Evolutionary conservation across 2,797 vertebrate genomes (phyloP), one percentile per base, ranked within the genome.

Genomic region (Sebastes minor): DNA sequence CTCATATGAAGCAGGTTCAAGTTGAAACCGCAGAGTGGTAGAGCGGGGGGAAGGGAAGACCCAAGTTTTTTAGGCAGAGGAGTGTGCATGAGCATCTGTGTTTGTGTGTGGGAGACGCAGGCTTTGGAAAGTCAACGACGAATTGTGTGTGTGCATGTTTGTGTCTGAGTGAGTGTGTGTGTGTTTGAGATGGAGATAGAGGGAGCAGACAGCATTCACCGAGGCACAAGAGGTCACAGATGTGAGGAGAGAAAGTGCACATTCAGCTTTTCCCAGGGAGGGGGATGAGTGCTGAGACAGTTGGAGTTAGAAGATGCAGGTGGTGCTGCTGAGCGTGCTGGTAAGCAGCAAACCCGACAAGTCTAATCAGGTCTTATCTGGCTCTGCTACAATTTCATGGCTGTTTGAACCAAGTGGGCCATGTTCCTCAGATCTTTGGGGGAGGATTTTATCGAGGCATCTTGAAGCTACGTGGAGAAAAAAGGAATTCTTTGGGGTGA

Each of bases 361-460:
- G 95, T 94, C 94, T 86, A 88, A 93, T 94, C 95, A 95, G 90
- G 94, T 87, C 94, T 96, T 95, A 96, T 96, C 95, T 93, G 88
- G 74, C 89, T 88, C 84, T 80, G 86, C 88, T 84, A 86, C 92
- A 90, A 91, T 94, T 94, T 96, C 95, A 96, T 94, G 95, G 93
- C 88, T 94, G 94, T 96, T 96, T 95, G 95, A 94, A 95, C 80
- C 94, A 95, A 96, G 95, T 96, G 93, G 95, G 94, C 95, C 95
- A 92, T 95, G 93, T 92, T 92, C 71, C 71, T 92, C 90, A 82
- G 84, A 93, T 91, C 90, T 91, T 73, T 78, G 84, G 65, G 61
- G 25, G 18, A 77, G 91, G 90, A 93, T 91, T 93, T 93, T 94
- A 93, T 95, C 92, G 82, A 14, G 52, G 83, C 87, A 80, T 89